Evolutionary conservation across 2,113 vertebrate species (phyloP), one percentile per base, ranked within the genome.

Genomic region (Suncus etruscus): DNA sequence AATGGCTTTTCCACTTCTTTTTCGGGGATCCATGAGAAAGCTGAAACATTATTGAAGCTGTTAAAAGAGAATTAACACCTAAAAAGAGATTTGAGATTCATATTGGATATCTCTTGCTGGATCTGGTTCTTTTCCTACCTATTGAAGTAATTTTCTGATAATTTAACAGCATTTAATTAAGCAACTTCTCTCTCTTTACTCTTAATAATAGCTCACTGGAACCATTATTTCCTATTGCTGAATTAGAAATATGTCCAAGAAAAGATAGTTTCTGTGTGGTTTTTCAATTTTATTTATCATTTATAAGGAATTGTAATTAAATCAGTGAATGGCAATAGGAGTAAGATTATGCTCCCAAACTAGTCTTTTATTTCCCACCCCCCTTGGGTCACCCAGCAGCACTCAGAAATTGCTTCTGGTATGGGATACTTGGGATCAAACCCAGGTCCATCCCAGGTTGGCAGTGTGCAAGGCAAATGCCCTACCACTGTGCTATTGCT

Each of bases 201-300:
- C 9, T 91, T 86, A 75, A 58, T 75, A 83, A 39, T 27, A 89
- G 31, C n/a, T 90, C 61, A 83, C 90, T 86, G 88, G 51, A 90
- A 54, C 14, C 80, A 54, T 82, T 93, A 12, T 83, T 91, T 91
- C 11, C 58, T 90, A 47, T 76, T 92, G 45, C 69, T 89, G 25
- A 63, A 58, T 87, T 83, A 84, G n/a, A 89, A 82, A 78, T 90
- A 91, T 89, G 61, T 90, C 79, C 85, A 69, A 63, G 45, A 80
- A 25, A 83, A 92, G 69, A 85, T 48, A 22, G 32, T 81, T 66
- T 91, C 86, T 78, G 80, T 86, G 58, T 77, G 58, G 80, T 87
- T 89, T 85, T 89, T 92, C 88, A 91, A 92, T 83, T 94, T 92
- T 90, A 77, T 79, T 86, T 87, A 93, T 92, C 91, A 20, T 25